Base-by-base conservation (phyloP, 2,113 vertebrate species). In the Eidolon helvum region DNA sequence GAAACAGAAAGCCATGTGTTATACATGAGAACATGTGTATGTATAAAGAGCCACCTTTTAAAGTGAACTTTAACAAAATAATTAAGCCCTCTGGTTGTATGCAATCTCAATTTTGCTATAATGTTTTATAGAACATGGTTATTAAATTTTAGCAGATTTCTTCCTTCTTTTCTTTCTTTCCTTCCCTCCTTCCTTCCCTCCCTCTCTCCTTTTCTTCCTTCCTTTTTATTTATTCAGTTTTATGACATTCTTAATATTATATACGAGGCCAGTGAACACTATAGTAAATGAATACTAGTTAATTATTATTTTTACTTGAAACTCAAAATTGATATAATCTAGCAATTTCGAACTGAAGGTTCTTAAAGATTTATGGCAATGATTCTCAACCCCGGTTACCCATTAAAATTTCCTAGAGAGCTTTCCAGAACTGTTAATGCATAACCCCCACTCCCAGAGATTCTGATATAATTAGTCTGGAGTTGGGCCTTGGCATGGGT, bases 11-110 rank as follows among this genome's bases (percentile, higher is more conserved):
- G 4, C 15, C 16, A 14, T 78, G 26, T 82, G 26, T 71, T 72
- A 63, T 57, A 10, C 35, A 8, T 74, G 19, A 72, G 43, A 78
- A 94, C 30, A 65, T 55, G 35, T 61, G 3, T 74, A 48, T 79
- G 15, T 77, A 16, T 63, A 65, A 96, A 69, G 50, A 85, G 3
- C 48, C n/a, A 87, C 38, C 22, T 72, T 68, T 86, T 90, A 82
- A 82, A 92, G 63, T 92, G 21, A 89, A 77, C 63, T 87, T 53
- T 45, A 90, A 38, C 63, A 69, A 89, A 80, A 72, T 61, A 90
- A 89, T 75, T 80, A 80, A 87, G 10, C 21, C 28, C 75, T 77
- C 9, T 82, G 33, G n/a, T 63, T 91, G 21, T 78, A 63, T 77
- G 3, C 55, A 88, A 79, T 30, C 18, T 45, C 14, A 68, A 21